Evolutionary conservation across 30 jellyfish, hydroid and myxozoan genomes (phyloP).

Genomic region (Aurelia sp.): DNA sequence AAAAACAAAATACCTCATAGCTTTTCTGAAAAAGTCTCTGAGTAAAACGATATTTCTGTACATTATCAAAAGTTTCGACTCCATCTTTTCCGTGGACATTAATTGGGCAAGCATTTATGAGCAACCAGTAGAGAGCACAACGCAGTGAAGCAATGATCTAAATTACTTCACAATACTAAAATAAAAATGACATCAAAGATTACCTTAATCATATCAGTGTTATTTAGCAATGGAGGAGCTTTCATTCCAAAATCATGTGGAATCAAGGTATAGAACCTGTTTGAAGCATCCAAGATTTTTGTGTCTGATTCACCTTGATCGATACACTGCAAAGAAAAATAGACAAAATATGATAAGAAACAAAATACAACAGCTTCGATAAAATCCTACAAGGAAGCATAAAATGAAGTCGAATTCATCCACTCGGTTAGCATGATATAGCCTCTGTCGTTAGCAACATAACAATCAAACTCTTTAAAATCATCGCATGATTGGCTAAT

Average conservation of each 20-base stretch:
- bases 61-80: too few relatives aligned
- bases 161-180: too few relatives aligned
- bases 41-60: too few relatives aligned
- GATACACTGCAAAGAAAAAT: slow-evolving; percentile 39
- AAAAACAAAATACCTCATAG: too few relatives aligned
- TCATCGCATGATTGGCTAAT: too few relatives aligned
- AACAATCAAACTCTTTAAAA: too few relatives aligned
- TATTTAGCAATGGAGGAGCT: slow-evolving; percentile 87
- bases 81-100: too few relatives aligned
- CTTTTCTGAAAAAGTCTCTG: too few relatives aligned
- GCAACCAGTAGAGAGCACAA: neutral
- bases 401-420: too few relatives aligned
- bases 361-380: neutral
- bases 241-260: slow-evolving; percentile 97
- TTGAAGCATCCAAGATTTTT: slow-evolving; percentile 91
- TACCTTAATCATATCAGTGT: slow-evolving; percentile 71
- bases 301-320: slow-evolving; percentile 60
- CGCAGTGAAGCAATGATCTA: neutral
- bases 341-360: neutral
- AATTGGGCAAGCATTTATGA: neutral
- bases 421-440: too few relatives aligned
- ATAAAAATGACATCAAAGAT: neutral
- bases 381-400: too few relatives aligned
- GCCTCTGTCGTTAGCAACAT: too few relatives aligned
- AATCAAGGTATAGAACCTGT: slow-evolving; percentile 89